These are phyloP conservation scores for Lepidotrigona ventralis DNA, from an alignment of 1,140 invertebrate genomes.

Conservation along the genomic window DNA sequence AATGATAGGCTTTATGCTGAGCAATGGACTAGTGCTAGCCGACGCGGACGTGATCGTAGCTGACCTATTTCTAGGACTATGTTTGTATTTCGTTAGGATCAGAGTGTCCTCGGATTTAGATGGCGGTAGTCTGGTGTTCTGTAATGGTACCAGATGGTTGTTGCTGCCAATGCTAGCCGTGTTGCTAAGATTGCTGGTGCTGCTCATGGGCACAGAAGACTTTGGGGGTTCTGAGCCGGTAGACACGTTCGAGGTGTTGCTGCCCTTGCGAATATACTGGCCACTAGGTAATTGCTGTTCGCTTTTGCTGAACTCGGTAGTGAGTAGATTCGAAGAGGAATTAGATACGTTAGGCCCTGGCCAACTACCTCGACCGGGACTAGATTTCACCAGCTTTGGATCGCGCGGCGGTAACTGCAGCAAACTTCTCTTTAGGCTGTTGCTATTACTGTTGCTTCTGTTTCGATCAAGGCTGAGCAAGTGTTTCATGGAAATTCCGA, in stretches of 20 bases:
- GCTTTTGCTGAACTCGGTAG: constrained; percentile 89
- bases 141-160: constrained; percentile 66
- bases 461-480: constrained; percentile 76
- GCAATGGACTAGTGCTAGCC: constrained; percentile 84
- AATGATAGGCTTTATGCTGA: constrained; percentile 82
- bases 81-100: constrained; percentile 81
- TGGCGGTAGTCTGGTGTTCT: constrained; percentile 82
- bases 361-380: constrained; percentile 89
- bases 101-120: constrained; percentile 89
- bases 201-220: constrained; percentile 50
- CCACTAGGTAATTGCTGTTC: constrained; percentile 86
- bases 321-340: constrained; percentile 80
- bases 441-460: constrained; percentile 67
- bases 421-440: constrained; percentile 80
- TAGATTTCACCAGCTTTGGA: constrained; percentile 87
- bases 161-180: constrained; percentile 77
- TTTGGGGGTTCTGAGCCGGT: constrained; percentile 69
- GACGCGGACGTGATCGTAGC: constrained; percentile 82
- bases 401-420: constrained; percentile 87
- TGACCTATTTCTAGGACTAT: constrained; percentile 80
- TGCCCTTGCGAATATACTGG: constrained; percentile 72
- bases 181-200: constrained; percentile 57
- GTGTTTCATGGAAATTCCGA: constrained; percentile 77
- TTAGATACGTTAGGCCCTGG: constrained; percentile 86
- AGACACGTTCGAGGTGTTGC: constrained; percentile 73